Conservation (phyloP, 1,140 invertebrate genomes). For the Panulirus ornatus region DNA sequence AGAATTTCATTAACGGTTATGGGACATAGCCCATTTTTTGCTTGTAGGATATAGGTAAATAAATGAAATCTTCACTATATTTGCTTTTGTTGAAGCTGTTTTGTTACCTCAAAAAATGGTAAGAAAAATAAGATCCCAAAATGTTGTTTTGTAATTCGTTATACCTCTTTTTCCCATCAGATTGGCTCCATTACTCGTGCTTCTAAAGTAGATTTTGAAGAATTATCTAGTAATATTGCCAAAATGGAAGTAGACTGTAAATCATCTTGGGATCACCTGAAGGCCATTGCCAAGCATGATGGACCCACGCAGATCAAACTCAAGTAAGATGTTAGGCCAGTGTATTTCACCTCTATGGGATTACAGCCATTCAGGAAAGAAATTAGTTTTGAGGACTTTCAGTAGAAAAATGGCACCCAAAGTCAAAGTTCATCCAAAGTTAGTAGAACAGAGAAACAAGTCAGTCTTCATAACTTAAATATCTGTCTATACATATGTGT, state of each 20-base stretch:
- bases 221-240: slow-evolving; percentile 89
- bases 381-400: not conserved
- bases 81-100: too few relatives aligned
- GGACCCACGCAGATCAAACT: slow-evolving; percentile 85
- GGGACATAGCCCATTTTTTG: too few relatives aligned
- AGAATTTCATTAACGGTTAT: too few relatives aligned
- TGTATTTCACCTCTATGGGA: not conserved
- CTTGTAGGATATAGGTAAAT: too few relatives aligned
- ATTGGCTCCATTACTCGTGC: slow-evolving; percentile 95
- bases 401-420: too few relatives aligned
- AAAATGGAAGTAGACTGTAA: slow-evolving; percentile 97
- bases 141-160: too few relatives aligned
- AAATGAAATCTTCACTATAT: not conserved
- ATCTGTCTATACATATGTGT: too few relatives aligned
- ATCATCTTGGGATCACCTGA: slow-evolving; percentile 97
- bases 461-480: too few relatives aligned
- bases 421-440: too few relatives aligned
- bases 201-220: slow-evolving; percentile 95
- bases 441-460: too few relatives aligned
- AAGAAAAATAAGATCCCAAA: too few relatives aligned
- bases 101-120: too few relatives aligned
- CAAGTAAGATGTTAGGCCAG: slow-evolving; percentile 59
- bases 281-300: slow-evolving; percentile 97
- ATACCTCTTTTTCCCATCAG: slow-evolving; percentile 78
- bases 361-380: not conserved